Evolutionary conservation across 2,888 invertebrate species (phyloP).

Genomic region (Chrysolina haemoptera): DNA sequence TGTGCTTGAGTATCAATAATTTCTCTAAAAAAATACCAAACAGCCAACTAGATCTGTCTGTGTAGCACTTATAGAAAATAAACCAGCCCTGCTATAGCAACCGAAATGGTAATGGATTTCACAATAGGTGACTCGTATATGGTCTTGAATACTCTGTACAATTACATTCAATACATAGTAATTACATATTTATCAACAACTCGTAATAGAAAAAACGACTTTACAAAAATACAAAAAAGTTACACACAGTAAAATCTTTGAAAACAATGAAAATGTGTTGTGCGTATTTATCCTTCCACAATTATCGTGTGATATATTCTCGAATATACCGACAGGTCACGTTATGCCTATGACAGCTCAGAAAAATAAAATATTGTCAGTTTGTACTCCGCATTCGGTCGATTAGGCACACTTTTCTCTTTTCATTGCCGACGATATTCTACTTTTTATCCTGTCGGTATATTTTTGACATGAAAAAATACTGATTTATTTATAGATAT

Average conservation of each 20-base stretch:
- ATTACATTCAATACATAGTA: constrained; percentile 48
- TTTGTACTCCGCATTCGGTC: neutral
- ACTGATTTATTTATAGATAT: constrained; percentile 38
- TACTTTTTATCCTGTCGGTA: constrained; percentile 21
- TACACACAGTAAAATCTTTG: constrained; percentile 50
- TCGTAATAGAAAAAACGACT: constrained; percentile 52
- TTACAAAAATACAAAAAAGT: constrained; percentile 52
- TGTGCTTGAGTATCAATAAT: constrained; percentile 66
- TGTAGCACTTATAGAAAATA: constrained; percentile 42
- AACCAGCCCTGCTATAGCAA: constrained; percentile 9
- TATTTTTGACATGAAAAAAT: constrained; percentile 32
- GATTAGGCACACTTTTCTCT: neutral
- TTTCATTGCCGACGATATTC: neutral
- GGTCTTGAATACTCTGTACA: constrained; percentile 43
- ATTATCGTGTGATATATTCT: constrained; percentile 35
- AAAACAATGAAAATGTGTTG: constrained; percentile 53
- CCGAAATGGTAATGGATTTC: constrained; percentile 9
- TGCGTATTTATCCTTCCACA: constrained; percentile 51
- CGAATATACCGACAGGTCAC: constrained; percentile 34
- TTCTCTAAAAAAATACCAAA: constrained; percentile 63
- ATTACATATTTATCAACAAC: constrained; percentile 49
- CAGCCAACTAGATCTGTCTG: constrained; percentile 55
- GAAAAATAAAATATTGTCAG: neutral
- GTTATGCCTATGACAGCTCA: neutral
- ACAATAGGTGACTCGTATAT: constrained; percentile 11